phyloP scores from a whole-genome alignment of 2,113 vertebrate species.

The Meleagris gallopavo region DNA sequence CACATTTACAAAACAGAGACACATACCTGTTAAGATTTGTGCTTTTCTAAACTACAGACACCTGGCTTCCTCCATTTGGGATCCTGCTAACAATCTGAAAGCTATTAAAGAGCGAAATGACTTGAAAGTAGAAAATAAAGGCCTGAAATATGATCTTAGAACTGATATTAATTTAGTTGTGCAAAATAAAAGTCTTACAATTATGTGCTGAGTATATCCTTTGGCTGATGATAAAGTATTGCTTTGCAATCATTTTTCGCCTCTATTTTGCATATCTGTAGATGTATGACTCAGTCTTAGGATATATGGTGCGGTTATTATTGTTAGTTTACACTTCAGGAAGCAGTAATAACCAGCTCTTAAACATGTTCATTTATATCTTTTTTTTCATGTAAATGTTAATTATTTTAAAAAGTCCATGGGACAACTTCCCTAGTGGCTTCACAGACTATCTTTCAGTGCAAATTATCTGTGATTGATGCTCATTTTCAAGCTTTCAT shows the following conservation, averaged over 20 bases:
- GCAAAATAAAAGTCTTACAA: neutral
- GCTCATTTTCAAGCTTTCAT: neutral
- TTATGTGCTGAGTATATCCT: neutral
- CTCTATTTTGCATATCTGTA: rapidly evolving
- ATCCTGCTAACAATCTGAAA: neutral
- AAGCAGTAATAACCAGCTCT: neutral
- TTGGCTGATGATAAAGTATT: neutral
- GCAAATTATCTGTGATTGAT: neutral
- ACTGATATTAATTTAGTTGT: neutral
- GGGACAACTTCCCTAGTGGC: neutral
- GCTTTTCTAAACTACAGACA: neutral
- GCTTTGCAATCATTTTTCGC: neutral
- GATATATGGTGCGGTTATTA: rapidly evolving
- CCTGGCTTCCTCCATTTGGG: neutral
- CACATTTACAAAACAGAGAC: neutral
- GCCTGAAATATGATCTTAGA: neutral
- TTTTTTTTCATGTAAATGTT: neutral
- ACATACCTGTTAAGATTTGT: neutral
- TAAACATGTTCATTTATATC: neutral
- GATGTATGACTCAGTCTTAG: neutral
- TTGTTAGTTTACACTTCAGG: neutral
- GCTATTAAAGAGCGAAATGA: neutral
- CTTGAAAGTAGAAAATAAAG: neutral
- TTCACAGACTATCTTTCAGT: neutral
- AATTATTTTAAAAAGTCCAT: neutral